phyloP scores from a whole-genome alignment of 2,113 vertebrate species.

The Lucifuga dentata region DNA sequence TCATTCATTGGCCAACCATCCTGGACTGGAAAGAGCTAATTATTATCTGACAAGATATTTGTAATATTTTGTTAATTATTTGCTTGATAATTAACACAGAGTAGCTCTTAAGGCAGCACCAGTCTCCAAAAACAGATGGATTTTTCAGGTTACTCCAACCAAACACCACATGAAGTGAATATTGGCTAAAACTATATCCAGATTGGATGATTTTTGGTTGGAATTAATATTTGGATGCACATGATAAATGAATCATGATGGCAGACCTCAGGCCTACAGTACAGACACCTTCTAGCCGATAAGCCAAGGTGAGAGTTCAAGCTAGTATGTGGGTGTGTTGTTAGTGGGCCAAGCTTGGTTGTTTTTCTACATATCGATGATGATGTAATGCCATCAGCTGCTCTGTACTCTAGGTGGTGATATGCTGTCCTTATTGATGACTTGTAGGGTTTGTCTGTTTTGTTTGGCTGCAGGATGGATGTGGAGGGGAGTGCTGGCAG shows the following conservation, averaged over 20 bases:
- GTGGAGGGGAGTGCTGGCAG: constrained; percentile 71
- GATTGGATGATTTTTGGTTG: background rate
- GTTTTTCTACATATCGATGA: constrained; percentile 33
- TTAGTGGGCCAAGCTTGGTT: constrained; percentile 29
- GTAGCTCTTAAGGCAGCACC: background rate
- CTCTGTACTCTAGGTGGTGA: background rate
- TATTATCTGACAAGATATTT: background rate
- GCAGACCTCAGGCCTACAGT: background rate
- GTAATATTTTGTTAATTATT: background rate
- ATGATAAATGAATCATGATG: background rate
- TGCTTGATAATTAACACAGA: background rate
- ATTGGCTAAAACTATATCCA: background rate
- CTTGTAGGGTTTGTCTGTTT: no score
- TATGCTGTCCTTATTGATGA: no score
- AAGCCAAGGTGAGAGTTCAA: background rate
- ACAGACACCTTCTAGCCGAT: background rate
- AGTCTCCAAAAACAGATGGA: background rate
- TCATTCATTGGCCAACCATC: constrained; percentile 11
- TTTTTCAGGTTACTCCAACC: background rate
- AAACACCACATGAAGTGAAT: background rate
- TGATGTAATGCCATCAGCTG: constrained; percentile 62
- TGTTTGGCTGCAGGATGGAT: constrained; percentile 65
- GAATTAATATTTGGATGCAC: background rate
- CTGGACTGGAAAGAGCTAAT: background rate
- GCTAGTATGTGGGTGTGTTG: constrained; percentile 18